Conservation (phyloP, 2,113 vertebrate genomes). For the Serilophus lunatus region DNA sequence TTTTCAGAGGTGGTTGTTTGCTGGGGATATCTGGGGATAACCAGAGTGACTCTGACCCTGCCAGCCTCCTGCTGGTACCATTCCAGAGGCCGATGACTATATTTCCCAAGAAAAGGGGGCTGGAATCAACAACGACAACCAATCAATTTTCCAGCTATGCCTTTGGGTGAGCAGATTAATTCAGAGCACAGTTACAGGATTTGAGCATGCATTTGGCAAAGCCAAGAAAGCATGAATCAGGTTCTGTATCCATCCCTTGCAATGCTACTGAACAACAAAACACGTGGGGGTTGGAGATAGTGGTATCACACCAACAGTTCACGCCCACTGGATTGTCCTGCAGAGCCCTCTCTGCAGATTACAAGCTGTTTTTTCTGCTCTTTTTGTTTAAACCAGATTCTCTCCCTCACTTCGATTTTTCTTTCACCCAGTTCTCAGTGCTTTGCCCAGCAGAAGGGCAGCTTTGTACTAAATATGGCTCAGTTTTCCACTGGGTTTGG, state of each 20-base stretch:
- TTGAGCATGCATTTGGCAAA: background rate
- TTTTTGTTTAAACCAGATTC: slow-evolving; percentile 7
- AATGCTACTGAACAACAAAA: background rate
- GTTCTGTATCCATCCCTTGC: background rate
- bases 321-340: background rate
- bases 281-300: background rate
- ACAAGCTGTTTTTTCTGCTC: background rate
- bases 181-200: background rate
- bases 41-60: background rate
- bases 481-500: background rate
- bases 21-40: background rate
- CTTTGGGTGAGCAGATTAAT: background rate
- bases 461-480: background rate
- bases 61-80: background rate
- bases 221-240: background rate
- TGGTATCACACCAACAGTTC: background rate
- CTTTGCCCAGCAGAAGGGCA: background rate
- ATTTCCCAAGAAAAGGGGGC: background rate
- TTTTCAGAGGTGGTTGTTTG: background rate
- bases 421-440: background rate
- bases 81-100: background rate
- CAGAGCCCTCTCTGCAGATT: background rate
- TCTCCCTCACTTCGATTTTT: background rate
- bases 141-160: background rate
- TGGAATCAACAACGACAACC: background rate